These are phyloP conservation scores for Crax fasciolata DNA, from an alignment of 2,797 vertebrate species.

Conservation along the genomic window DNA sequence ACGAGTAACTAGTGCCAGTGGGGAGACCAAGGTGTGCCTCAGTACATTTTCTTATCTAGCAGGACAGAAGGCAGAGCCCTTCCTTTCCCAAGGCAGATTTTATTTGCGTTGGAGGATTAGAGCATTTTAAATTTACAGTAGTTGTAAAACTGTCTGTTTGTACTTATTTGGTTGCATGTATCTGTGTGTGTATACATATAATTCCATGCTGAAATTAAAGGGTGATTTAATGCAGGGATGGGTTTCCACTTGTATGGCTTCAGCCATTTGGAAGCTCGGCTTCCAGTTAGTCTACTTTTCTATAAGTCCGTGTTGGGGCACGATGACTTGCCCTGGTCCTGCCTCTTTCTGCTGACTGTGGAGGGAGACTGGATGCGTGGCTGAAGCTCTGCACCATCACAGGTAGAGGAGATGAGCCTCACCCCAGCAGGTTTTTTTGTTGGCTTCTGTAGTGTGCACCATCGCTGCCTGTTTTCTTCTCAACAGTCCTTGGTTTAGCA, in stretches of 20 bases:
- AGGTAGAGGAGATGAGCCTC: neutral
- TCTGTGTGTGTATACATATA: neutral
- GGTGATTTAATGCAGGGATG: neutral
- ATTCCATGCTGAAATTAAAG: neutral
- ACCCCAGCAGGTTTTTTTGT: neutral
- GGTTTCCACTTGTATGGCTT: neutral
- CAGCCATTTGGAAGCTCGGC: neutral
- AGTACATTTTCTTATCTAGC: neutral
- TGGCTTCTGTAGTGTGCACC: neutral
- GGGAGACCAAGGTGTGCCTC: neutral
- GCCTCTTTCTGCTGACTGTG: neutral
- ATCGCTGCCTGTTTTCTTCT: neutral
- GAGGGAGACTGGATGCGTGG: neutral
- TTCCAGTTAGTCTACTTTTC: neutral
- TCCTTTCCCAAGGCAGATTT: neutral
- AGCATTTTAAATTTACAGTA: neutral
- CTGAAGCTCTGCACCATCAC: neutral
- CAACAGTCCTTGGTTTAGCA: neutral
- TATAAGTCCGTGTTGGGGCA: accelerated
- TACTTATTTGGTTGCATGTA: neutral
- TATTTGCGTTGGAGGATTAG: neutral
- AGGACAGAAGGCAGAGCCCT: neutral
- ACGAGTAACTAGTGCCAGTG: neutral
- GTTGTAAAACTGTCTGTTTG: neutral
- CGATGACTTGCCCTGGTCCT: neutral